Evolutionary conservation across 2,797 vertebrate genomes (phyloP).

Genomic region (Salarias fasciatus): DNA sequence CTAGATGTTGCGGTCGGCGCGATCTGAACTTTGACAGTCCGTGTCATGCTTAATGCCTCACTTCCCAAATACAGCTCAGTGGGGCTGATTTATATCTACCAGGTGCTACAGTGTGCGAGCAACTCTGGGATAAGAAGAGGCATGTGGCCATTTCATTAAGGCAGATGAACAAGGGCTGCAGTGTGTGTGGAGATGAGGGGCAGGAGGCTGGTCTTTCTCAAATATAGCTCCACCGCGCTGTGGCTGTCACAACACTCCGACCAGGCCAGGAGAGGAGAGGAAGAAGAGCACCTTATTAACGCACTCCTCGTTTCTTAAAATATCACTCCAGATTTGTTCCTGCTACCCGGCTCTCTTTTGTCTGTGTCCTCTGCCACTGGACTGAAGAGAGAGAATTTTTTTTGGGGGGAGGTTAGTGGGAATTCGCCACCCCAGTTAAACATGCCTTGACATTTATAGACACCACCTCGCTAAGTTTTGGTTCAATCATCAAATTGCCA

Average conservation of each 20-base stretch:
- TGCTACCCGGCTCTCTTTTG: constrained; percentile 26
- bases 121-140: constrained; percentile 71
- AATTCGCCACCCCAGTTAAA: constrained; percentile 30
- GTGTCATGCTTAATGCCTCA: constrained; percentile 87
- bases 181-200: constrained; percentile 68
- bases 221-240: constrained; percentile 62
- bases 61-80: constrained; percentile 86
- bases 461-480: constrained; percentile 53
- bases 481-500: constrained; percentile 50
- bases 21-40: constrained; percentile 85
- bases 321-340: constrained; percentile 50
- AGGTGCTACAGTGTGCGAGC: constrained; percentile 81
- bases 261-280: constrained; percentile 41
- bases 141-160: constrained; percentile 81
- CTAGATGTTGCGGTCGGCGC: constrained; percentile 82
- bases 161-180: constrained; percentile 73
- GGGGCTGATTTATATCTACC: constrained; percentile 87
- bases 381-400: constrained; percentile 9
- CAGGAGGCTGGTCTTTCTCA: constrained; percentile 74
- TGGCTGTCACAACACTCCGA: constrained; percentile 69
- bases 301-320: constrained; percentile 60
- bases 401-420: constrained; percentile 17
- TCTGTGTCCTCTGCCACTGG: constrained; percentile 16
- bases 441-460: constrained; percentile 44
- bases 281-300: constrained; percentile 64